Evolutionary conservation across 2,888 invertebrate genomes (phyloP), one percentile per base, ranked within the genome.

Genomic region (Acronicta aceris): DNA sequence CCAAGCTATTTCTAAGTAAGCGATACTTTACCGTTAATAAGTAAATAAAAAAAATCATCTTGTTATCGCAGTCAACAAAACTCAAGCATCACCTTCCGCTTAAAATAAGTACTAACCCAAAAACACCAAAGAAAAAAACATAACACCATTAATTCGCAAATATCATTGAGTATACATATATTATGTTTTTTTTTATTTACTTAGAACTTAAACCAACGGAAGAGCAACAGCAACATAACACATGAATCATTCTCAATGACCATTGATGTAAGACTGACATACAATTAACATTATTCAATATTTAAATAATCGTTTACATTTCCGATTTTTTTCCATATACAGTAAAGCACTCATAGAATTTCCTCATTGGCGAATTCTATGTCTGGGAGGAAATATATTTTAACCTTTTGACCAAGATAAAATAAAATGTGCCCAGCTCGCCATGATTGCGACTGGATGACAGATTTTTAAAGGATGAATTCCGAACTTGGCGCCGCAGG

Each of bases 111-210:
- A 51, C 47, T 60, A n/a, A 50, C 27, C 38, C 50, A 54, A n/a
- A 40, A 70, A 70, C 56, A 60, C 60, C 49, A 8, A 47, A 53
- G 42, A 53, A 66, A 54, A 60, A 65, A 60, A 33, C 47, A 51
- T 54, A 57, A 50, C 50, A 61, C 30, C 15, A 41, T 33, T 57
- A 65, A 65, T 71, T 53, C n/a, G 56, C 69, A 65, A 65, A 71
- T 41, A 69, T 15, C 15, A 17, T 21, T 13, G 9, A 27, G 38
- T 41, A 48, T 51, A 61, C 51, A 71, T 27, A 38, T 57, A 0
- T 38, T 33, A 21, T 21, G 21, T 21, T 21, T 21, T 21, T n/a
- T 5, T 40, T 40, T 69, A 71, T 69, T 71, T 71, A 57, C 41
- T 47, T 47, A 43, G 15, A 58, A 50, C n/a, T 36, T 54, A 41